Base-by-base conservation (phyloP, 1,140 invertebrate genomes). In the Nymphalis io region DNA sequence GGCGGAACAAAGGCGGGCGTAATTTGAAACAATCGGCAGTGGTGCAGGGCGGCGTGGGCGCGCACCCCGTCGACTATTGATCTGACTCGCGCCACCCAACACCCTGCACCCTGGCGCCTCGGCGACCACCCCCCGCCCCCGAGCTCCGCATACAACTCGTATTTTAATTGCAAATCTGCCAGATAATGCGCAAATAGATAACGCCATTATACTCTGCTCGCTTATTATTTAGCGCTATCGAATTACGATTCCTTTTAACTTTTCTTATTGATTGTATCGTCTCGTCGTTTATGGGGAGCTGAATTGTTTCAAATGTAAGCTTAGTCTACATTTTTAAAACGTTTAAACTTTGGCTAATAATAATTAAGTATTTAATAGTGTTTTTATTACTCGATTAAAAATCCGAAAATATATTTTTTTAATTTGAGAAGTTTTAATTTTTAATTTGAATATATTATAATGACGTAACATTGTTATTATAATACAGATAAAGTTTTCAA, bases 141-240 rank as follows among this genome's bases (percentile, higher is more conserved):
- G 71, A 71, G 70, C 75, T 78, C 71, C 71, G 69, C 83, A 79
- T 81, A 83, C 85, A 86, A 82, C 86, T 83, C 85, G 80, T 85
- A 88, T 90, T 91, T 89, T 91, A 91, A 91, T 91, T 91, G 89
- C 87, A 91, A 91, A 91, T 91, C 87, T 89, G 84, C 86, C 83
- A 88, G 89, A 89, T 89, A 89, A 91, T 89, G 87, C 82, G 84
- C 83, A 89, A 91, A 91, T 91, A 89, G 87, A 91, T 90, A 91
- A 89, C 87, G 75, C 83, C 76, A 89, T 91, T 91, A 89, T 87
- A 87, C 83, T 81, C 82, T 71, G 78, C 85, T 88, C 83, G 84
- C 81, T 89, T 86, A 89, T 89, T 88, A 85, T 89, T 82, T 82
- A 83, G 77, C 76, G 81, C 78, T 82, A 86, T 90, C 73, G 74